phyloP scores from a whole-genome alignment of 2,113 vertebrate genomes.

The Malurus alboscapulatus region DNA sequence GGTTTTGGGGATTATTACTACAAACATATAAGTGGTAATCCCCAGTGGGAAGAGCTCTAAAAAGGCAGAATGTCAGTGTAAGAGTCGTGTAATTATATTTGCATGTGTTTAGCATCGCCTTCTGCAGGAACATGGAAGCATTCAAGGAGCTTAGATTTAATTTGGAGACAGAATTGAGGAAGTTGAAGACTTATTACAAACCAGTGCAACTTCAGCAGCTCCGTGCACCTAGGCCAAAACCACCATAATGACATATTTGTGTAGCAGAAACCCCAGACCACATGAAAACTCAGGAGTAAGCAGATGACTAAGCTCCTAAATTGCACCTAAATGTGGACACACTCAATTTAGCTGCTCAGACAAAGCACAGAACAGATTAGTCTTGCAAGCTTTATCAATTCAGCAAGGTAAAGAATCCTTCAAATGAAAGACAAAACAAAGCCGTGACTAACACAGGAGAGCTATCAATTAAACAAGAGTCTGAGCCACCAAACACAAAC shows the following conservation, averaged over 20 bases:
- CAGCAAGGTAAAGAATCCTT: neutral
- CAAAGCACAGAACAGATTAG: constrained; percentile 22
- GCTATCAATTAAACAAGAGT: neutral
- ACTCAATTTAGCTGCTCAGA: constrained; percentile 39
- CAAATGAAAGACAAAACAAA: neutral
- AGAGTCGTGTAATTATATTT: neutral
- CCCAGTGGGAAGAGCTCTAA: neutral
- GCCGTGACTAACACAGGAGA: neutral
- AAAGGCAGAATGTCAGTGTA: neutral
- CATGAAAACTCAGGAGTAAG: constrained; percentile 50
- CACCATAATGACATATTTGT: constrained; percentile 48
- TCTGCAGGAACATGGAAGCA: neutral
- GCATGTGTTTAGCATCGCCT: neutral
- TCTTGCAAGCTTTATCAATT: constrained; percentile 26
- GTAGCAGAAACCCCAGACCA: constrained; percentile 51
- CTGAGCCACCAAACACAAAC: neutral
- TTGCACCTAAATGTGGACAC: constrained; percentile 53
- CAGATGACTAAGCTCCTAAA: constrained; percentile 48
- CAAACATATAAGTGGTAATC: neutral
- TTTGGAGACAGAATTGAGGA: constrained; percentile 43
- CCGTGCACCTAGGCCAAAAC: constrained; percentile 43
- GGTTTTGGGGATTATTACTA: neutral
- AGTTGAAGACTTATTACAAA: constrained; percentile 41
- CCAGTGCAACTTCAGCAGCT: constrained; percentile 38
- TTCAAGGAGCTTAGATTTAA: constrained; percentile 27